Evolutionary conservation across 1,140 invertebrate genomes (phyloP).

Genomic region (Archivesica marissinica): DNA sequence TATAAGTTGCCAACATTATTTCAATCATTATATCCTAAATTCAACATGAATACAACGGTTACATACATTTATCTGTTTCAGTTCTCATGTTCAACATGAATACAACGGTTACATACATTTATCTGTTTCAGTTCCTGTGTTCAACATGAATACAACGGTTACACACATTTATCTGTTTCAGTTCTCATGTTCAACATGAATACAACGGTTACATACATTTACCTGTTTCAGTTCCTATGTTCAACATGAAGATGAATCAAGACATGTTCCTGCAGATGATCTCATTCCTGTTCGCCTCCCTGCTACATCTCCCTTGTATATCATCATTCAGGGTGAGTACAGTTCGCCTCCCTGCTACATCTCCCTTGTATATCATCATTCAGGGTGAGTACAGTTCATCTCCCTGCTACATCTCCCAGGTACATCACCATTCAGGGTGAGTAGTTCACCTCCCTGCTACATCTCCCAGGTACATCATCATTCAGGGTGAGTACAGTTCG

Average conservation of each 20-base stretch:
- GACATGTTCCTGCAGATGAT: not conserved
- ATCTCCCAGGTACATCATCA: not conserved
- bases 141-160: too few species aligned
- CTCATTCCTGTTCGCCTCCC: not conserved
- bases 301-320: not conserved
- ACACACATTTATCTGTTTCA: not conserved
- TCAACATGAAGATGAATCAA: conserved; percentile 16
- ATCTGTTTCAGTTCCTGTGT: too few species aligned
- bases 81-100: too few species aligned
- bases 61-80: too few species aligned
- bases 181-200: not conserved
- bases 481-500: not conserved
- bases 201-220: too few species aligned
- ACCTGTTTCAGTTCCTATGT: not conserved
- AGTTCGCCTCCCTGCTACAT: not conserved
- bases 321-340: conserved; percentile 8
- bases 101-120: too few species aligned
- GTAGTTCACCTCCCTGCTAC: not conserved
- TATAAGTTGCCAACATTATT: too few species aligned
- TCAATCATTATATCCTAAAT: too few species aligned
- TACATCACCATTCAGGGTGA: not conserved
- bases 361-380: not conserved
- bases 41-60: too few species aligned
- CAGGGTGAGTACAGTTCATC: not conserved
- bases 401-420: not conserved